These are phyloP conservation scores for Colletes collaris DNA, from an alignment of 2,888 invertebrate genomes.

Conservation along the genomic window DNA sequence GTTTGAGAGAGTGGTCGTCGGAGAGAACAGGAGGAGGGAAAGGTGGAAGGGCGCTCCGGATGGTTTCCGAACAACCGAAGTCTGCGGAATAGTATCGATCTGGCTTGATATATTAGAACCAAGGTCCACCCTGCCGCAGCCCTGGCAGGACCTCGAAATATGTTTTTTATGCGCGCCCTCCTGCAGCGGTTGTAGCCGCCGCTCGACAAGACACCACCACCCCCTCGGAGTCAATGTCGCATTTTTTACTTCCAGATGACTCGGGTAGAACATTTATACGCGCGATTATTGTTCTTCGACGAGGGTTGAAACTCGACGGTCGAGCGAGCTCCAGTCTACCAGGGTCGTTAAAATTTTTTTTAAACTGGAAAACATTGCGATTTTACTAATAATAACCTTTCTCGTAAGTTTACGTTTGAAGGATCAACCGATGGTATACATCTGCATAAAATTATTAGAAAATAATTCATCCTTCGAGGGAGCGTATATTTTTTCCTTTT, in stretches of 20 bases:
- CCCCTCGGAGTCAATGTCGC: conserved; percentile 75
- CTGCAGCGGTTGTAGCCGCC: conserved; percentile 67
- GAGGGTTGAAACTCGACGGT: too few relatives aligned
- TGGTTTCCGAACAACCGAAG: conserved; percentile 79
- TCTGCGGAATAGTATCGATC: conserved; percentile 81
- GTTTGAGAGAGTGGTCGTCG: conserved; percentile 62
- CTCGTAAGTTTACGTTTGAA: too few relatives aligned
- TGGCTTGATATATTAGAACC: conserved; percentile 81
- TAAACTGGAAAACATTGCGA: too few relatives aligned
- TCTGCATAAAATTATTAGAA: too few relatives aligned
- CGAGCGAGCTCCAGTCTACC: too few relatives aligned
- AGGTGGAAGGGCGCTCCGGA: conserved; percentile 65
- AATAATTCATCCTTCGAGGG: too few relatives aligned
- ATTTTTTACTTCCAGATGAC: conserved; percentile 76
- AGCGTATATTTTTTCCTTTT: too few relatives aligned
- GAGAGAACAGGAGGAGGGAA: conserved; percentile 43
- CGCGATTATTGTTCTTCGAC: conserved; percentile 1
- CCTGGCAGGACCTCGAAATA: conserved; percentile 76
- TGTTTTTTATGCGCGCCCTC: conserved; percentile 80
- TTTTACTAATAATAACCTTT: too few relatives aligned
- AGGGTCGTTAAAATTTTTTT: too few relatives aligned
- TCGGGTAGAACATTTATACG: conserved; percentile 58
- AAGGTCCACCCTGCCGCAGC: conserved; percentile 79
- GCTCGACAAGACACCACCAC: conserved; percentile 64
- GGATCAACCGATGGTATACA: too few relatives aligned